Base-by-base conservation (phyloP, 2,113 vertebrate species). In the Sylvia atricapilla region DNA sequence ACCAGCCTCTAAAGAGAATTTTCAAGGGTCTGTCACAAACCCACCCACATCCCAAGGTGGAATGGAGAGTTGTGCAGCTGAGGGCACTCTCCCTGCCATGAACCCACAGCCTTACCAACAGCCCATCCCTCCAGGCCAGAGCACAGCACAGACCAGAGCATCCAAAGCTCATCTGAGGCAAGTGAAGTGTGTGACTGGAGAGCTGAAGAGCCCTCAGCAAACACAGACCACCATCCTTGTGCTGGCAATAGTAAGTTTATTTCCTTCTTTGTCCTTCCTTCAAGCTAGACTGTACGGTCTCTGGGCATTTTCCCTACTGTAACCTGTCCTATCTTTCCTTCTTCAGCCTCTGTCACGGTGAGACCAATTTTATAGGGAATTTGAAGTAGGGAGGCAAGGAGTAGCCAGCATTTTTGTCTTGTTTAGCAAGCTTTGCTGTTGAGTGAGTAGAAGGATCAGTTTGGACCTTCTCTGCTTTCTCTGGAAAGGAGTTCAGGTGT, bases 131-230 rank as follows among this genome's bases (percentile, higher is more conserved):
- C 56, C 47, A 43, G 47, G 18, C 22, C 27, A 19, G 46, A 69
- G 59, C 35, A 80, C 0, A 0, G 27, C 27, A 64, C 22, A 44
- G 22, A 69, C 18, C 33, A 53, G 73, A 37, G 15, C 0, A 0
- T n/a, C 23, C 56, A 55, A n/a, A 87, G 47, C 15, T 53, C 33
- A 24, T n/a, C 60, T 82, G 60, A 52, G 23, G 12, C 18, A 58
- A 66, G 22, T 5, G 3, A n/a, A 11, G 28, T 44, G 13, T 52
- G 20, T 89, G 46, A 59, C 33, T 46, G 39, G 69, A 73, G 33
- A 75, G 52, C 53, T 67, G 46, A 60, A 82, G 46, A 75, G 73
- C 22, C 16, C 44, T 4, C 3, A 52, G 37, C 24, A 84, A 49
- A 56, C 15, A 44, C 49, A 70, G 47, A 50, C 27, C 23, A 30